phyloP scores from a whole-genome alignment of 2,888 invertebrate genomes.

The Chrysodeixis includens region DNA sequence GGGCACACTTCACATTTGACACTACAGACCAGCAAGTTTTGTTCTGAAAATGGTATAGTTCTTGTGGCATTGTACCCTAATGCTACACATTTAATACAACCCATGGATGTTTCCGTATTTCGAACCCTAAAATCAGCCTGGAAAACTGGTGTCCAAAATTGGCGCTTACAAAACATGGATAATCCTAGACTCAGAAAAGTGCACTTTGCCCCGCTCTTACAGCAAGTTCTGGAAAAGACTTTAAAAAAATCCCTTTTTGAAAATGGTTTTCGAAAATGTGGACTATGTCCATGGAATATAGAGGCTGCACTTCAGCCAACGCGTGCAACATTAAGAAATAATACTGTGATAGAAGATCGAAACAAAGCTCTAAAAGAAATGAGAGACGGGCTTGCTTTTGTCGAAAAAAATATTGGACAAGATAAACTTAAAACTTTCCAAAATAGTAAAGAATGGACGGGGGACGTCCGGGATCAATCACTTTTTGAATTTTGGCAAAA shows the following conservation, averaged over 20 bases:
- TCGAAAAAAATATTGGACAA: slow-evolving; percentile 3
- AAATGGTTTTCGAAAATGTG: slow-evolving; percentile 14
- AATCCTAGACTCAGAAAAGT: neutral
- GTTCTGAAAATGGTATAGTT: slow-evolving; percentile 3
- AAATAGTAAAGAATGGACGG: neutral
- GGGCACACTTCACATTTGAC: slow-evolving; percentile 1
- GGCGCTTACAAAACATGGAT: slow-evolving; percentile 18
- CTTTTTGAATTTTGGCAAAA: neutral
- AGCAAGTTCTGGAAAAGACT: slow-evolving; percentile 5
- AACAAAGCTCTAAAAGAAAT: neutral
- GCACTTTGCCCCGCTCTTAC: neutral
- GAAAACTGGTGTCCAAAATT: slow-evolving; percentile 32
- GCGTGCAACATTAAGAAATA: neutral
- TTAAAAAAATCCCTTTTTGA: slow-evolving; percentile 9
- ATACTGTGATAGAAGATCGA: neutral
- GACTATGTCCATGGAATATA: slow-evolving; percentile 3
- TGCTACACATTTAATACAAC: slow-evolving; percentile 38
- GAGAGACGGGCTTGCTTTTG: slow-evolving; percentile 7
- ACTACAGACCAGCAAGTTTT: slow-evolving; percentile 5
- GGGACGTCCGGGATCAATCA: slow-evolving; percentile 4
- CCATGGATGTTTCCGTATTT: slow-evolving; percentile 44
- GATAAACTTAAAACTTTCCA: neutral
- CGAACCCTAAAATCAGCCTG: slow-evolving; percentile 35
- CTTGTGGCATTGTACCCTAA: slow-evolving; percentile 21
- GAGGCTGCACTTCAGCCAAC: neutral